A percentile compares a stretch with the other conserved stretches of the same genome.
Conservation (phyloP, 2,888 invertebrate genomes). For the Diadegma fenestrale region DNA sequence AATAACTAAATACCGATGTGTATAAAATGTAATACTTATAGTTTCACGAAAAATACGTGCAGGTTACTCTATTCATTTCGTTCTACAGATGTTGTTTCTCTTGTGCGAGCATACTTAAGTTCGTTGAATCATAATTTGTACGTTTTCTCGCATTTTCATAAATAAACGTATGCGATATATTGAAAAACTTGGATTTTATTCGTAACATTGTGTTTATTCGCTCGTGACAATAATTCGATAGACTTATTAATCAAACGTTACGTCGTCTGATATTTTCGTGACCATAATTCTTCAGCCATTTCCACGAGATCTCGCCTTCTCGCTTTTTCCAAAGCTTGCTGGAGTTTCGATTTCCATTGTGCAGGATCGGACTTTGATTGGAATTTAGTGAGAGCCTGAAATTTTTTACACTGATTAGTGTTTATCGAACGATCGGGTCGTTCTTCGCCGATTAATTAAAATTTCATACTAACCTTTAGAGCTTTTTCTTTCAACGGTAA, state of each 20-base stretch:
- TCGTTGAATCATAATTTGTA: slow-evolving; percentile 67
- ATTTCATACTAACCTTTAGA: slow-evolving; percentile 70
- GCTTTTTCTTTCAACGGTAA: slow-evolving; percentile 74
- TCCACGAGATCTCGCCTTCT: slow-evolving; percentile 80
- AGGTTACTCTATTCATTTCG: slow-evolving; percentile 77
- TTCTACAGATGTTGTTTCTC: slow-evolving; percentile 59
- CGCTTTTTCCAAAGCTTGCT: slow-evolving; percentile 77
- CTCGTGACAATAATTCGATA: neutral
- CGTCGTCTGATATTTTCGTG: slow-evolving; percentile 23
- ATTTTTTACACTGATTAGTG: neutral
- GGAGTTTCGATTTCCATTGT: slow-evolving; percentile 77
- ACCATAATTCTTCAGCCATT: slow-evolving; percentile 70
- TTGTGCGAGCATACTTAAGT: slow-evolving; percentile 44
- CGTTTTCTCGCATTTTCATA: slow-evolving; percentile 71
- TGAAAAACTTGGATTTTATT: neutral
- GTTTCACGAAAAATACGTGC: slow-evolving; percentile 73
- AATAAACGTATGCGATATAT: slow-evolving; percentile 67
- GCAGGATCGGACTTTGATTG: slow-evolving; percentile 69
- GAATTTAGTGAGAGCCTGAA: slow-evolving; percentile 78
- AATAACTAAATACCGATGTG: slow-evolving; percentile 67
- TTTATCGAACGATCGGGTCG: no score
- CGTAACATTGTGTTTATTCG: neutral
- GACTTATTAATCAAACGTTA: neutral
- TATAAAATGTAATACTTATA: slow-evolving; percentile 70
- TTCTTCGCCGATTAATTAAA: slow-evolving; percentile 15